phyloP scores from a whole-genome alignment of 2,888 invertebrate species.

The Aphodius sticticus region DNA sequence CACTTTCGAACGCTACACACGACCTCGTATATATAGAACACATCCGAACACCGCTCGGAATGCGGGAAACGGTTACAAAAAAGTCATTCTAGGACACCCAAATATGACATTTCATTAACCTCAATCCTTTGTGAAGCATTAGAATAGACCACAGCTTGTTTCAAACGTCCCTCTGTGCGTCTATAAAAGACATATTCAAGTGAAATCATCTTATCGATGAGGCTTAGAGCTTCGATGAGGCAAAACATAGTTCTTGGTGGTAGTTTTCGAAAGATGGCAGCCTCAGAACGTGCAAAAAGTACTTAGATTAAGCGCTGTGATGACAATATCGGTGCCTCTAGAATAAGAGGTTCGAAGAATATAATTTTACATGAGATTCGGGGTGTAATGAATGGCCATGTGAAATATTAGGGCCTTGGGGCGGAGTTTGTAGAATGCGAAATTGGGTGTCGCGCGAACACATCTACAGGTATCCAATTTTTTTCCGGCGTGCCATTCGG shows the following conservation, averaged over 20 bases:
- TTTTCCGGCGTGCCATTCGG: constrained; percentile 37
- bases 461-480: constrained; percentile 44
- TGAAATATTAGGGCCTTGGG: neutral
- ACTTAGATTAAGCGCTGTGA: neutral
- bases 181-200: neutral
- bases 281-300: no score
- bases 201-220: neutral
- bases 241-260: no score
- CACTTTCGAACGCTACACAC: no score
- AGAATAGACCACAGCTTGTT: neutral
- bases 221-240: no score
- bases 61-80: no score
- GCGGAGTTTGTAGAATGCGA: constrained; percentile 9
- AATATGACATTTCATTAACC: no score
- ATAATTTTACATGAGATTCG: neutral
- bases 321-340: no score
- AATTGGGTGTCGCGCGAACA: constrained; percentile 29
- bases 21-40: neutral
- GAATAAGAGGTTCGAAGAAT: no score
- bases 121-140: no score
- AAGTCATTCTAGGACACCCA: no score
- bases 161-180: neutral
- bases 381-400: constrained; percentile 9
- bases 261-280: neutral
- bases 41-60: no score